Percentiles rank a stretch among this genome's conserved stretches.
Conservation (phyloP, 2,888 invertebrate species). For the Apomyelois bistriatella region DNA sequence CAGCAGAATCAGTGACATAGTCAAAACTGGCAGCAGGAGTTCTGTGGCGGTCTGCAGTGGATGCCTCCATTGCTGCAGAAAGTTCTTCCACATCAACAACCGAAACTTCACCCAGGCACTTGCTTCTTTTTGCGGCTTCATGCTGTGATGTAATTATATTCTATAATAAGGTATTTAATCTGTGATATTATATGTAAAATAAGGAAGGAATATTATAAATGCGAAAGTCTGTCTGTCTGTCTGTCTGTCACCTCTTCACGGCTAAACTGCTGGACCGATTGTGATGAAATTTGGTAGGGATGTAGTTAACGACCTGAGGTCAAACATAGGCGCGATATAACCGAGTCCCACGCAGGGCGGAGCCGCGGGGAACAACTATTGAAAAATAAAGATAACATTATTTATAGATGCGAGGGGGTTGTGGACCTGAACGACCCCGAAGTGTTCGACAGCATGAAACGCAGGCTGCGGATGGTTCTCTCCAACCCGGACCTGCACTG, state of each 20-base stretch:
- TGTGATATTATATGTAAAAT: neutral
- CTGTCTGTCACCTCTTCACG: too few relatives aligned
- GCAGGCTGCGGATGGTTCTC: conserved; percentile 93
- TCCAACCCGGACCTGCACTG: conserved; percentile 92
- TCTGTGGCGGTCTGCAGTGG: conserved; percentile 84
- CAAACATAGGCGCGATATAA: too few relatives aligned
- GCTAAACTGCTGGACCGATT: too few relatives aligned
- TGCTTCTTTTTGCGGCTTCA: conserved; percentile 34
- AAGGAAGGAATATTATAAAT: neutral
- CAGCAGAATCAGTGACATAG: conserved; percentile 84
- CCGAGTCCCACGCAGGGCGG: too few relatives aligned
- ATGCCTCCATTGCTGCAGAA: conserved; percentile 86
- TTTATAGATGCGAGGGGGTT: conserved; percentile 58
- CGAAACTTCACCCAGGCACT: conserved; percentile 80
- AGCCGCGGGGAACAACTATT: too few relatives aligned
- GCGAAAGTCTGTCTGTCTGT: too few relatives aligned
- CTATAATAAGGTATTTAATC: neutral
- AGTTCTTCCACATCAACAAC: conserved; percentile 92
- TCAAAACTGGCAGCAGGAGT: conserved; percentile 83
- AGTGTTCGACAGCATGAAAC: conserved; percentile 82
- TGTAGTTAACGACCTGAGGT: too few relatives aligned
- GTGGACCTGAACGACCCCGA: conserved; percentile 68
- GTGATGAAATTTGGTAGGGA: too few relatives aligned
- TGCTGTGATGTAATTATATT: conserved; percentile 11
- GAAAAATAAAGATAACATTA: too few relatives aligned